Percentiles rank a stretch among this genome's conserved stretches.
Evolutionary conservation across 2,888 invertebrate species (phyloP).

Genomic region (Aspidiotus destructor): DNA sequence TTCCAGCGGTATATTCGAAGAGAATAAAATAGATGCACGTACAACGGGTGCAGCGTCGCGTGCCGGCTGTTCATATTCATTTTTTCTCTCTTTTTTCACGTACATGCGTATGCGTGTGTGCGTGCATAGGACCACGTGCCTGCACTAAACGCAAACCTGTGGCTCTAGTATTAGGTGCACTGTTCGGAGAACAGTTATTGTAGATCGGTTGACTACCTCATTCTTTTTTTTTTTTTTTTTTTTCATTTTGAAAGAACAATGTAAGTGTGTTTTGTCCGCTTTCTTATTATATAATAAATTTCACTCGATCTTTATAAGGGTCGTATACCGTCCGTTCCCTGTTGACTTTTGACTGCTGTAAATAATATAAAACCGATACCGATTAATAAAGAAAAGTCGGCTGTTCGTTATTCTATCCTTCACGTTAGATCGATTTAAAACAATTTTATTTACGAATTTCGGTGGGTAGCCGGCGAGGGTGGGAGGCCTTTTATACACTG

Average conservation of each 20-base stretch:
- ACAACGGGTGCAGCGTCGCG: slow-evolving; percentile 4
- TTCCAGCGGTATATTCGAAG: background rate
- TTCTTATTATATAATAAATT: background rate
- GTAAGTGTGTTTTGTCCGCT: background rate
- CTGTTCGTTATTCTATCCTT: no score
- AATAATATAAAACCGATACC: no score
- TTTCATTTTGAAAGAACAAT: background rate
- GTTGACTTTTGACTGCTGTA: no score
- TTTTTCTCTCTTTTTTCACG: background rate
- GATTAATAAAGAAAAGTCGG: no score
- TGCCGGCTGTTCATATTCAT: background rate
- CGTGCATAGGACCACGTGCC: background rate
- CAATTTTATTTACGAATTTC: no score
- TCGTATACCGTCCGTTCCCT: no score
- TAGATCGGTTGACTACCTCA: background rate
- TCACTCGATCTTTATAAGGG: background rate
- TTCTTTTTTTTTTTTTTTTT: background rate
- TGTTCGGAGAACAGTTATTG: background rate
- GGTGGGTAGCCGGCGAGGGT: no score
- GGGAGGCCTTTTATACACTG: no score
- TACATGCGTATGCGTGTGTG: no score
- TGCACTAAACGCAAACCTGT: background rate
- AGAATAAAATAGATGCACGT: slow-evolving; percentile 3
- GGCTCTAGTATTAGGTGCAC: background rate
- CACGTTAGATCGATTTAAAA: no score